Evolutionary conservation across 2,113 vertebrate genomes (phyloP).

Genomic region (Alectura lathami): DNA sequence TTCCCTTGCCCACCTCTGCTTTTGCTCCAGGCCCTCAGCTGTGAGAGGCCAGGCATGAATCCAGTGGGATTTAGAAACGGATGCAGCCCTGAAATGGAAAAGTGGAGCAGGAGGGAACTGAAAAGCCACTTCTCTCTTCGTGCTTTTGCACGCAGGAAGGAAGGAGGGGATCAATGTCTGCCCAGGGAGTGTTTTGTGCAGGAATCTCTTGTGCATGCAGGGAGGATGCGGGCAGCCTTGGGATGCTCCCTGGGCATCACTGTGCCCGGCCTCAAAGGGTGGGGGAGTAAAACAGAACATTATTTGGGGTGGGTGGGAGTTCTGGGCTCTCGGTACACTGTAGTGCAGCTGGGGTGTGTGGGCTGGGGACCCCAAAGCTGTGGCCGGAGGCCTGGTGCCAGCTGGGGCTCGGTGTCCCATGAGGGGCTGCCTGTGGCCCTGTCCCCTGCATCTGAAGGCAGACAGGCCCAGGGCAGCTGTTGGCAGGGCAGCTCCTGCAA

Average conservation of each 20-base stretch:
- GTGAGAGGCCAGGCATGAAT: too few species aligned
- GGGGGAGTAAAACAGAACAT: fast-evolving
- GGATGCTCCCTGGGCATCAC: fast-evolving
- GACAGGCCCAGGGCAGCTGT: background rate
- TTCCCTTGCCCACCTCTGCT: too few species aligned
- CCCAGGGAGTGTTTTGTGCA: background rate
- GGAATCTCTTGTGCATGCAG: background rate
- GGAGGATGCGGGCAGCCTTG: background rate
- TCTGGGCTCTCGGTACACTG: fast-evolving
- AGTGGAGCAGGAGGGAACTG: background rate
- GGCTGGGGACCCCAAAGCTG: background rate
- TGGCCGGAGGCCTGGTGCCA: background rate
- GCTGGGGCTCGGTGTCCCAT: fast-evolving
- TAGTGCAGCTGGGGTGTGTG: fast-evolving
- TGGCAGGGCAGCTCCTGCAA: background rate
- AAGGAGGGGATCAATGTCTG: background rate
- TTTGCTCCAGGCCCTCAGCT: too few species aligned
- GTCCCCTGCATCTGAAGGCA: background rate
- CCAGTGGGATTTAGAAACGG: background rate
- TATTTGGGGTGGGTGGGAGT: fast-evolving
- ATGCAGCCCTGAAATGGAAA: background rate
- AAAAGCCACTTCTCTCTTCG: constrained; percentile 40
- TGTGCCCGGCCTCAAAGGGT: fast-evolving
- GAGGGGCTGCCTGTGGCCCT: fast-evolving
- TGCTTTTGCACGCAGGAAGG: background rate